Evolutionary conservation across 2,113 vertebrate species (phyloP).

Genomic region (Neogobius melanostomus): DNA sequence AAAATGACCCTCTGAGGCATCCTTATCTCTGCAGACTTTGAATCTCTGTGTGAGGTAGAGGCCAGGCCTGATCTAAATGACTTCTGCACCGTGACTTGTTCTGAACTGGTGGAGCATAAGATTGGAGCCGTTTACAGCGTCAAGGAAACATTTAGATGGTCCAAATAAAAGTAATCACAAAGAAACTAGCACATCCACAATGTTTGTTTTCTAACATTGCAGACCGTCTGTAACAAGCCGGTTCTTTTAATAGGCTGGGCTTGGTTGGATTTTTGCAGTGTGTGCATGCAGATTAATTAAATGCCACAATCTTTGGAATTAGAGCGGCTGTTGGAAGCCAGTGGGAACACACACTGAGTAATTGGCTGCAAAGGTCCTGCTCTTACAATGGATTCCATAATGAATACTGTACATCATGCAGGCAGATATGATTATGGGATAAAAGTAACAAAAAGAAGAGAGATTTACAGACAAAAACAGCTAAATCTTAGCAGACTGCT

Average conservation of each 20-base stretch:
- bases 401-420: not conserved
- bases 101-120: constrained; percentile 1
- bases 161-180: constrained; percentile 7
- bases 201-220: not conserved
- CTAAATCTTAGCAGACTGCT: not conserved
- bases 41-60: not conserved
- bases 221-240: not conserved
- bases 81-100: not conserved
- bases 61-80: not conserved
- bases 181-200: not conserved
- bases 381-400: not conserved
- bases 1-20: constrained; percentile 4
- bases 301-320: constrained; percentile 6
- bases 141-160: constrained; percentile 5
- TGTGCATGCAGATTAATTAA: constrained; percentile 9
- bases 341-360: not conserved
- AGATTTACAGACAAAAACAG: not conserved
- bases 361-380: constrained; percentile 8
- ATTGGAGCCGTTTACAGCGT: constrained; percentile 4
- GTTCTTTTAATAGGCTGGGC: constrained; percentile 3
- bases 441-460: not conserved
- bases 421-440: not conserved
- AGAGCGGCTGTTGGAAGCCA: not conserved
- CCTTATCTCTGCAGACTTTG: constrained; percentile 5
- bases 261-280: not conserved